Conservation (phyloP, 2,113 vertebrate species). For the Montifringilla adamsi region DNA sequence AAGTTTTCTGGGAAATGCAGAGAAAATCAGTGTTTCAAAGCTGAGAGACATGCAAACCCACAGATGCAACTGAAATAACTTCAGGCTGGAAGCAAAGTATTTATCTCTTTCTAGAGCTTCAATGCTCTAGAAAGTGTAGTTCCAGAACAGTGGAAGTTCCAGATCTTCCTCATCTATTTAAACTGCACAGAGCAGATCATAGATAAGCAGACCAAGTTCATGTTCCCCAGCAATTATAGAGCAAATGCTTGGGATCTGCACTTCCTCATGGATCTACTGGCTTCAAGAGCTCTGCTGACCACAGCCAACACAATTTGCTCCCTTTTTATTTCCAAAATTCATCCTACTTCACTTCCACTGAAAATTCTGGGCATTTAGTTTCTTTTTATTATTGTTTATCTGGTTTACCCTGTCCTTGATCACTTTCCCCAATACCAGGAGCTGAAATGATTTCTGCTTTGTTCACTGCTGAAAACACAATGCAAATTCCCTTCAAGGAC, state of each 20-base stretch:
- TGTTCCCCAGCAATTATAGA: not conserved
- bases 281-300: not conserved
- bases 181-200: not conserved
- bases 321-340: not conserved
- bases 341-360: not conserved
- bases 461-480: not conserved
- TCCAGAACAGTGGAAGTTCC: not conserved
- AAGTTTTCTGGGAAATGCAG: not conserved
- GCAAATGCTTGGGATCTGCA: not conserved
- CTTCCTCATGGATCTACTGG: not conserved
- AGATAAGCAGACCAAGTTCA: fast-evolving
- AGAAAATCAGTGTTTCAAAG: not conserved
- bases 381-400: not conserved
- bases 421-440: not conserved
- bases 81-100: not conserved
- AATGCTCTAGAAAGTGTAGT: not conserved
- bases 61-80: not conserved
- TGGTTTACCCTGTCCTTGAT: not conserved
- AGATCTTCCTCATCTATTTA: not conserved
- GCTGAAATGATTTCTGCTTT: not conserved
- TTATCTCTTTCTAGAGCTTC: not conserved
- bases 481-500: not conserved
- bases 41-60: not conserved
- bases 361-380: not conserved
- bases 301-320: not conserved